Evolutionary conservation across 2,797 vertebrate genomes (phyloP).

Genomic region (Typhlichthys subterraneus): DNA sequence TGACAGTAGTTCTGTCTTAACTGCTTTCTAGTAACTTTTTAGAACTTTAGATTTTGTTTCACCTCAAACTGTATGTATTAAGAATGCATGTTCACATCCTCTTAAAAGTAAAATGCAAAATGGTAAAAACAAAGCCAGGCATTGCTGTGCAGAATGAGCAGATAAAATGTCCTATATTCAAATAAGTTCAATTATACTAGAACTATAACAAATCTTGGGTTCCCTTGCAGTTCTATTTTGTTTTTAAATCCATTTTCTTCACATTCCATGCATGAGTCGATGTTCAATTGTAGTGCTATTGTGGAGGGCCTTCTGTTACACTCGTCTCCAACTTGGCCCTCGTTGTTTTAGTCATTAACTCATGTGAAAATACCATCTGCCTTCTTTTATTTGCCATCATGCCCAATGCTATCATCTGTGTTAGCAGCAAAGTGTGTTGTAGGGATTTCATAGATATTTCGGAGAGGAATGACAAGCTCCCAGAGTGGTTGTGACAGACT

Average conservation of each 20-base stretch:
- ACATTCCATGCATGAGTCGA: conserved; percentile 56
- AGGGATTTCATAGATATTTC: conserved; percentile 44
- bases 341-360: conserved; percentile 70
- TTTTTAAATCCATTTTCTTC: conserved; percentile 28
- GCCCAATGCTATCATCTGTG: conserved; percentile 27
- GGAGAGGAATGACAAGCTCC: conserved; percentile 22
- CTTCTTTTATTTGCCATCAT: conserved; percentile 44
- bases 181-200: background rate
- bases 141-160: conserved; percentile 13
- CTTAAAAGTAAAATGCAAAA: too few relatives aligned
- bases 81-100: background rate
- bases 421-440: conserved; percentile 32
- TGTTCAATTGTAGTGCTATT: conserved; percentile 17
- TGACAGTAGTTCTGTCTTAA: conserved; percentile 32
- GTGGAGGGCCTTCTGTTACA: conserved; percentile 54
- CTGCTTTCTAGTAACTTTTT: conserved; percentile 13
- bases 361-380: conserved; percentile 71
- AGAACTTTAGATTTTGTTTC: conserved; percentile 11
- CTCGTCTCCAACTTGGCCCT: conserved; percentile 58
- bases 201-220: conserved; percentile 19
- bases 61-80: conserved; percentile 10
- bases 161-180: conserved; percentile 11
- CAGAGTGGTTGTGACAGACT: conserved; percentile 33
- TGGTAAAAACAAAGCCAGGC: conserved; percentile 11
- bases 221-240: conserved; percentile 21